These are phyloP conservation scores for Acromyrmex echinatior DNA, from an alignment of 1,140 invertebrate species.

Conservation along the genomic window DNA sequence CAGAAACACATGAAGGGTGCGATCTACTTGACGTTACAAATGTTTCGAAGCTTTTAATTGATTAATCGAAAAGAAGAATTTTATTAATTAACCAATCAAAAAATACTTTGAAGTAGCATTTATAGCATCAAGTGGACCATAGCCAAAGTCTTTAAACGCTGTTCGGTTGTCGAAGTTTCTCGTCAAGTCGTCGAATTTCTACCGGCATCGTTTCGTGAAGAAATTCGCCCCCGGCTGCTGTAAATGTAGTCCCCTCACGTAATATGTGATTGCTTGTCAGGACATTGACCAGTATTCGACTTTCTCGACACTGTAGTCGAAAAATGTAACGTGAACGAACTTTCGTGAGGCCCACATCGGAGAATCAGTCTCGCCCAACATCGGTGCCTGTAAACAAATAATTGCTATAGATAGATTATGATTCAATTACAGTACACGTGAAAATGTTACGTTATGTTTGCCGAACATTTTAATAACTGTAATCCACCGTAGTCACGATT, in stretches of 20 bases:
- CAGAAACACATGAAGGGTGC: too few relatives aligned
- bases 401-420: not conserved
- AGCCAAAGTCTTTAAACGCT: not conserved
- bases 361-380: not conserved
- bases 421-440: not conserved
- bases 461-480: not conserved
- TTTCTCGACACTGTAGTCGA: constrained; percentile 39
- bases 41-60: too few relatives aligned
- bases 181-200: constrained; percentile 9
- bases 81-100: too few relatives aligned
- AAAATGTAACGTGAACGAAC: constrained; percentile 52
- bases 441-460: constrained; percentile 28
- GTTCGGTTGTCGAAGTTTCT: constrained; percentile 12
- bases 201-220: constrained; percentile 34
- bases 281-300: constrained; percentile 48
- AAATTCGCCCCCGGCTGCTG: constrained; percentile 33
- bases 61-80: too few relatives aligned
- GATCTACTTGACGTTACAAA: too few relatives aligned
- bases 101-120: too few relatives aligned
- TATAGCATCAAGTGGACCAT: not conserved
- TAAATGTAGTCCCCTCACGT: constrained; percentile 38
- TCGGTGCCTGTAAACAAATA: not conserved
- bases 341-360: constrained; percentile 42
- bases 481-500: not conserved
- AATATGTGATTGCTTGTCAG: constrained; percentile 47